Evolutionary conservation across 2,888 invertebrate species (phyloP).

Genomic region (Nemotelus pantherinus): DNA sequence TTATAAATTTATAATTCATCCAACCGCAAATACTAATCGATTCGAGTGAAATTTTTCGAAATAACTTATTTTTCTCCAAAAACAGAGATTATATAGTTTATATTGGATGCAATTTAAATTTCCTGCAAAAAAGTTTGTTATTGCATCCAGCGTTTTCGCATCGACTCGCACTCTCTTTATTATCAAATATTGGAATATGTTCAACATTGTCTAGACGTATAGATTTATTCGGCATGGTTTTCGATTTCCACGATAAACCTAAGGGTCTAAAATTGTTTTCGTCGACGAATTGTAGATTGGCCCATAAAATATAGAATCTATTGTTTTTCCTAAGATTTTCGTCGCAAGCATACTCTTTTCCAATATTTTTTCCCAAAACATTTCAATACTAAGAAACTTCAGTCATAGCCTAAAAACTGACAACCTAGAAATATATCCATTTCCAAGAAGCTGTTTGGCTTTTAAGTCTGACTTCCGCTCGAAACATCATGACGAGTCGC

Average conservation of each 20-base stretch:
- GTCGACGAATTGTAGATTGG: neutral
- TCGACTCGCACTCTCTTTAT: neutral
- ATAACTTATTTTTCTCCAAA: neutral
- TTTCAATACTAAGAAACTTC: neutral
- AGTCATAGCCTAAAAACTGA: neutral
- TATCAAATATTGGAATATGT: neutral
- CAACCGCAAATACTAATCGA: neutral
- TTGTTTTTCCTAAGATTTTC: neutral
- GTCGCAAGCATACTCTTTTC: neutral
- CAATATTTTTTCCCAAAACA: constrained; percentile 5
- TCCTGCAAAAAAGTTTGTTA: neutral
- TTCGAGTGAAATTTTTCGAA: constrained; percentile 2
- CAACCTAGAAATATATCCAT: neutral
- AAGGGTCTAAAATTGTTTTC: neutral
- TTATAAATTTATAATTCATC: no score
- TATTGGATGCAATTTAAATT: neutral
- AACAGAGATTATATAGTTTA: neutral
- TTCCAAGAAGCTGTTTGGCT: neutral
- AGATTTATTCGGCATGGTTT: neutral
- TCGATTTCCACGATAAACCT: neutral
- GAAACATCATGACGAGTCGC: neutral
- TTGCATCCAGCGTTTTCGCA: neutral
- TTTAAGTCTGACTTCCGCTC: neutral
- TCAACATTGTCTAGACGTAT: neutral
- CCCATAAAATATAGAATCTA: neutral